These are phyloP conservation scores for Rhagonycha fulva DNA, from an alignment of 2,888 invertebrate genomes.

Conservation along the genomic window DNA sequence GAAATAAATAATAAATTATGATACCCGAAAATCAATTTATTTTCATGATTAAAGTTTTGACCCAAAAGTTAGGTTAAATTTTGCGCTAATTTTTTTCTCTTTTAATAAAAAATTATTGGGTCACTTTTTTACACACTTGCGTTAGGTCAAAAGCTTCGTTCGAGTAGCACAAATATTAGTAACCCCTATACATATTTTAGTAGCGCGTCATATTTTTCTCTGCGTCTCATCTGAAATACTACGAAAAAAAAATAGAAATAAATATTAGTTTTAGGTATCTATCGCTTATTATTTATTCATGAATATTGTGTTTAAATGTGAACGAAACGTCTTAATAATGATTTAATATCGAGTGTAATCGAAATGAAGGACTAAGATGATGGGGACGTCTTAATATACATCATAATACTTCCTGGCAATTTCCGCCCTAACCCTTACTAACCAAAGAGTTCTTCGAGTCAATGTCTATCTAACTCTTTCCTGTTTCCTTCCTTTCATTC, in stretches of 20 bases:
- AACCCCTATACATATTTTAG: background rate
- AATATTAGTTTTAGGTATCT: background rate
- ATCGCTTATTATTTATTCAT: background rate
- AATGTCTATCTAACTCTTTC: conserved; percentile 26
- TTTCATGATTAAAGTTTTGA: too few relatives aligned
- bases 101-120: background rate
- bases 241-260: background rate
- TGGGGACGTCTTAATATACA: conserved; percentile 50
- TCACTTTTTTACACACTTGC: background rate
- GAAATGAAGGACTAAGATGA: conserved; percentile 36
- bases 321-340: conserved; percentile 32
- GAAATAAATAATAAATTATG: background rate
- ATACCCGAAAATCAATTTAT: background rate
- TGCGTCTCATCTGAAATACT: background rate
- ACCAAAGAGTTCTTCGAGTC: conserved; percentile 27
- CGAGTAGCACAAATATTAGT: background rate
- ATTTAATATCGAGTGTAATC: conserved; percentile 46
- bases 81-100: too few relatives aligned
- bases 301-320: background rate
- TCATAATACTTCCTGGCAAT: conserved; percentile 54
- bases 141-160: background rate
- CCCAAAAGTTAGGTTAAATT: too few relatives aligned
- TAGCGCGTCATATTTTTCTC: background rate
- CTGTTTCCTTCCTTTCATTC: conserved; percentile 29
- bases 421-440: conserved; percentile 45